These are phyloP conservation scores for Hydractinia echinata DNA, from an alignment of 30 jellyfish, hydroid and myxozoan genomes.

Conservation along the genomic window DNA sequence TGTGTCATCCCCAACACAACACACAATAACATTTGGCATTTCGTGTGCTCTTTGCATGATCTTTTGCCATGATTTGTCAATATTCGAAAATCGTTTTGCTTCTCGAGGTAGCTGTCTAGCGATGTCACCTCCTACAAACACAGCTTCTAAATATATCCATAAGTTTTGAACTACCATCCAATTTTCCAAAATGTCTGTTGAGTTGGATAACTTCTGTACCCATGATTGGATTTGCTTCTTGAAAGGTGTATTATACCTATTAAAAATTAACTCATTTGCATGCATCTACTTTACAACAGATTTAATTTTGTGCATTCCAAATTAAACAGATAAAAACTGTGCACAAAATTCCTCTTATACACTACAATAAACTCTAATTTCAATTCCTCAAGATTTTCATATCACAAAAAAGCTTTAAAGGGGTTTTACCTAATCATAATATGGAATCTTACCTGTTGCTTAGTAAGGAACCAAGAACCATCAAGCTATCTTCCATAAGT, in stretches of 20 bases:
- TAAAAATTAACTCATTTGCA: not conserved
- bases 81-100: conserved; percentile 71
- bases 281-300: not conserved
- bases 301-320: too few species aligned
- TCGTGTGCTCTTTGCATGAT: conserved; percentile 87
- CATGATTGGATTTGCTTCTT: conserved; percentile 73
- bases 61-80: conserved; percentile 86
- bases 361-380: too few species aligned
- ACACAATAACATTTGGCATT: conserved; percentile 63
- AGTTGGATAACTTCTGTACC: conserved; percentile 65
- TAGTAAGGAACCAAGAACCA: conserved; percentile 74
- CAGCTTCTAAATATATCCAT: conserved; percentile 88
- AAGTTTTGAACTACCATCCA: conserved; percentile 82
- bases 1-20: conserved; percentile 92
- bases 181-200: conserved; percentile 69
- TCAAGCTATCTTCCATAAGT: conserved; percentile 83
- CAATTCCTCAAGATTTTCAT: too few species aligned
- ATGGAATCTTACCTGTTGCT: conserved; percentile 57
- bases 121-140: conserved; percentile 88
- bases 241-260: conserved; percentile 75
- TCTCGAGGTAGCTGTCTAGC: conserved; percentile 84
- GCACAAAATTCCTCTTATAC: too few species aligned
- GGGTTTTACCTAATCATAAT: too few species aligned
- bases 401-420: too few species aligned
- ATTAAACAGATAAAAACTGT: too few species aligned